Conservation (phyloP, 2,113 vertebrate species). For the Tauraco erythrolophus region DNA sequence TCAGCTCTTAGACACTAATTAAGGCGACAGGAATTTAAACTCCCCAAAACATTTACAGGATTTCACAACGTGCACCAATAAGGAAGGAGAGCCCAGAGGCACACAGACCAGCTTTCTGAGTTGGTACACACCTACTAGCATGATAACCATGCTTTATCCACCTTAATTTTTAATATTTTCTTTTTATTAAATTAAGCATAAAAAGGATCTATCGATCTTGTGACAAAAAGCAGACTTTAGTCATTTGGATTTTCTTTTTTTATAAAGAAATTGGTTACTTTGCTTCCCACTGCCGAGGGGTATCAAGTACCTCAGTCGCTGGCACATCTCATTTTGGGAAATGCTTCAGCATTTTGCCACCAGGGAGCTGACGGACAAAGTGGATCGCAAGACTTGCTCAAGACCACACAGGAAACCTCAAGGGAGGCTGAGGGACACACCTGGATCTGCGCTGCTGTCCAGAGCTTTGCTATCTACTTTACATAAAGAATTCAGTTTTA, state of each 20-base stretch:
- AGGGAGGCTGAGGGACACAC: fast-evolving
- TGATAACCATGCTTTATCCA: too few relatives aligned
- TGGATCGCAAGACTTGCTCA: not conserved
- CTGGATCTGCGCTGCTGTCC: not conserved
- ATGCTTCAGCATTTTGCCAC: not conserved
- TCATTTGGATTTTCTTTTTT: not conserved
- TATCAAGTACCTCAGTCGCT: not conserved
- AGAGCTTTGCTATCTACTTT: not conserved
- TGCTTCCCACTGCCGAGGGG: not conserved
- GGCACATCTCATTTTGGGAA: not conserved
- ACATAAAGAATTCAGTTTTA: too few relatives aligned
- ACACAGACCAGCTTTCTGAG: not conserved
- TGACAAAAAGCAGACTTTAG: not conserved
- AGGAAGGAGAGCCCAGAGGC: not conserved
- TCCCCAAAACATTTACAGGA: not conserved
- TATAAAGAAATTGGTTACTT: not conserved
- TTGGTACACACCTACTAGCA: not conserved
- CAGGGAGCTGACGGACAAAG: not conserved
- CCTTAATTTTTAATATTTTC: not conserved
- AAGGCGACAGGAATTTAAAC: not conserved
- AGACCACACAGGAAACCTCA: not conserved
- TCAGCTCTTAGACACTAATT: not conserved
- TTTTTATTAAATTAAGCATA: not conserved
- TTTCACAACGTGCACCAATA: not conserved
- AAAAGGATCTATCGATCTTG: not conserved